Percentiles rank a stretch among this genome's conserved stretches.
Conservation (phyloP, 2,888 invertebrate species). For the Amiota minor region DNA sequence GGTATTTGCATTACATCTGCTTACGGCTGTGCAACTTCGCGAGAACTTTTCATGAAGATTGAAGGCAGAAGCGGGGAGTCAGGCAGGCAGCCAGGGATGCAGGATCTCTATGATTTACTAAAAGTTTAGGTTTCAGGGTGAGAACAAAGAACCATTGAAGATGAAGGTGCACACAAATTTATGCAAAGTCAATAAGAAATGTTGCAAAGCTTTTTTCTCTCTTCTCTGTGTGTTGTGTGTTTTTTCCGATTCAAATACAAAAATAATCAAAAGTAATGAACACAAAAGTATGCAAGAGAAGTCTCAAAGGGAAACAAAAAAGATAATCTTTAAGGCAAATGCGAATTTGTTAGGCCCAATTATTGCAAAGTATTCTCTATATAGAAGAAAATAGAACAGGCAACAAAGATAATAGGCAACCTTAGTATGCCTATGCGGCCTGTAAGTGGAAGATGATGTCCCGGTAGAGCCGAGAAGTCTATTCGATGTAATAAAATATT, state of each 20-base stretch:
- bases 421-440: too few relatives aligned
- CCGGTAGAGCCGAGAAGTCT: too few relatives aligned
- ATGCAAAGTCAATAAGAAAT: conserved; percentile 63
- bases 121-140: neutral
- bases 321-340: too few relatives aligned
- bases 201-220: neutral
- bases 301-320: neutral
- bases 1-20: conserved; percentile 34
- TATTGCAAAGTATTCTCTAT: too few relatives aligned
- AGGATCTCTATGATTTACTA: too few relatives aligned
- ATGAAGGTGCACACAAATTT: conserved; percentile 47
- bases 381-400: too few relatives aligned
- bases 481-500: too few relatives aligned
- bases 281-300: conserved; percentile 18
- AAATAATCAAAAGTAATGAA: conserved; percentile 29
- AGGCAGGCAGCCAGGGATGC: neutral
- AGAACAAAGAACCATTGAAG: conserved; percentile 25
- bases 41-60: neutral
- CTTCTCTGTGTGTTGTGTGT: neutral
- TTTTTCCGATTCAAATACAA: neutral
- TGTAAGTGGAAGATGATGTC: too few relatives aligned
- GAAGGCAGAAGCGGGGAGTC: neutral
- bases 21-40: conserved; percentile 3
- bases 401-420: too few relatives aligned
- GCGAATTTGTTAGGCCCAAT: too few relatives aligned